phyloP scores from a whole-genome alignment of 2,797 vertebrate species.

The Liparis tanakae region DNA sequence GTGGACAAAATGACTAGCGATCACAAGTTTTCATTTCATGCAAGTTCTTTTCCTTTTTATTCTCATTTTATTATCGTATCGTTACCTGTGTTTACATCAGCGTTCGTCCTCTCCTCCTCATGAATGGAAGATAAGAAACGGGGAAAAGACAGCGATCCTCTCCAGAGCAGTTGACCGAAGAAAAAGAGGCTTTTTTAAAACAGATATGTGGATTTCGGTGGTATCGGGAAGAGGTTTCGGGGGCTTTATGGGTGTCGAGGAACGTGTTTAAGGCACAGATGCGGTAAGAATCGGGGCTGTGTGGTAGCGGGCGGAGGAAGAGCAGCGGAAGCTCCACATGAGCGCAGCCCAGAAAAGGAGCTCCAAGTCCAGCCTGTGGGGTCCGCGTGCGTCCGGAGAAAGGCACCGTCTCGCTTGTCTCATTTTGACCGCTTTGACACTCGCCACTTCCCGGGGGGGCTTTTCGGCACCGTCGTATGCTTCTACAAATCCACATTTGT shows the following conservation, averaged over 20 bases:
- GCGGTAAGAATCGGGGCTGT: conserved; percentile 55
- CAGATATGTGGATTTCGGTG: conserved; percentile 73
- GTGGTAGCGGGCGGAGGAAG: conserved; percentile 63
- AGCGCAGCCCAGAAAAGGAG: conserved; percentile 82
- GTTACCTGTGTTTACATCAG: conserved; percentile 89
- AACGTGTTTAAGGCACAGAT: conserved; percentile 72
- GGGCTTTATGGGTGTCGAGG: conserved; percentile 69
- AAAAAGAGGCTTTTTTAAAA: conserved; percentile 80
- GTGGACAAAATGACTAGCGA: conserved; percentile 68
- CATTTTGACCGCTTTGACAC: conserved; percentile 68
- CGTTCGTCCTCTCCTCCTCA: conserved; percentile 84
- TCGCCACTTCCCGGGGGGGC: conserved; percentile 63
- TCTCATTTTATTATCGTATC: conserved; percentile 63
- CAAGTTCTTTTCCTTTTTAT: conserved; percentile 74
- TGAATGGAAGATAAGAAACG: conserved; percentile 82
- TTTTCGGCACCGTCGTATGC: conserved; percentile 62
- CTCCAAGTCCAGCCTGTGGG: conserved; percentile 83
- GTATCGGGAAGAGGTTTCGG: conserved; percentile 47
- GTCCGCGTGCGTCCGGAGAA: conserved; percentile 81
- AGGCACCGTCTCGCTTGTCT: conserved; percentile 54
- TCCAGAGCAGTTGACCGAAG: conserved; percentile 72
- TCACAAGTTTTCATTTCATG: conserved; percentile 78
- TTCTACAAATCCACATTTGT: conserved; percentile 74
- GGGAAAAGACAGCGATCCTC: conserved; percentile 83
- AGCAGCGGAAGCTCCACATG: conserved; percentile 79